Conservation (phyloP, 2,113 vertebrate genomes). For the Herpailurus yagouaroundi region DNA sequence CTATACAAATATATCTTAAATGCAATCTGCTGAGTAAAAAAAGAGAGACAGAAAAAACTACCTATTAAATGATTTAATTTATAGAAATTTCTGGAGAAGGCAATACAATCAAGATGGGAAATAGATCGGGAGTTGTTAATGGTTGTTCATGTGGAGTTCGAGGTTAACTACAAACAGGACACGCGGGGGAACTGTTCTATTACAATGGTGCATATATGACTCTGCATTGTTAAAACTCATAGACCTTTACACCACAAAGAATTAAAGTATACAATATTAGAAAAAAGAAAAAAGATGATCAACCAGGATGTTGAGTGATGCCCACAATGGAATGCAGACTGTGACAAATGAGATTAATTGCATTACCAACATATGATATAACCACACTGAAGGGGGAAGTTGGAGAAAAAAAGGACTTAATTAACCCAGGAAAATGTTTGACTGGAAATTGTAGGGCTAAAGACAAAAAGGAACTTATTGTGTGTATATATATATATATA, state of each 20-base stretch:
- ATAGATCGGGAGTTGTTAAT: not conserved
- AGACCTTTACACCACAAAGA: not conserved
- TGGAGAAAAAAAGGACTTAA: not conserved
- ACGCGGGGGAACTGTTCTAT: not conserved
- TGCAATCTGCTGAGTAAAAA: not conserved
- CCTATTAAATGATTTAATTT: not conserved
- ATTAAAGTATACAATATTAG: not conserved
- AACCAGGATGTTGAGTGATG: not conserved
- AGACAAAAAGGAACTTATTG: not conserved
- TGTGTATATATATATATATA: too few species aligned
- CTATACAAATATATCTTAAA: not conserved
- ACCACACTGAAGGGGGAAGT: not conserved
- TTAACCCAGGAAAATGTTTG: not conserved
- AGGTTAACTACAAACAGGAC: not conserved
- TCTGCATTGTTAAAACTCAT: not conserved
- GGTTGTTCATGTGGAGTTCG: not conserved
- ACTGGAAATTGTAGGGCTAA: not conserved
- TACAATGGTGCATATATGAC: not conserved
- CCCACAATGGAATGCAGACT: not conserved
- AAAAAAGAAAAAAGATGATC: not conserved
- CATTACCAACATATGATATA: not conserved
- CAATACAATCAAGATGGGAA: not conserved
- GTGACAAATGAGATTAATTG: not conserved
- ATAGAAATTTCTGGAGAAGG: not conserved
- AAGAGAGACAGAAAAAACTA: not conserved